Evolutionary conservation across 2,113 vertebrate species (phyloP), one percentile per base, ranked within the genome.

Genomic region (Ancistrus triradiatus): DNA sequence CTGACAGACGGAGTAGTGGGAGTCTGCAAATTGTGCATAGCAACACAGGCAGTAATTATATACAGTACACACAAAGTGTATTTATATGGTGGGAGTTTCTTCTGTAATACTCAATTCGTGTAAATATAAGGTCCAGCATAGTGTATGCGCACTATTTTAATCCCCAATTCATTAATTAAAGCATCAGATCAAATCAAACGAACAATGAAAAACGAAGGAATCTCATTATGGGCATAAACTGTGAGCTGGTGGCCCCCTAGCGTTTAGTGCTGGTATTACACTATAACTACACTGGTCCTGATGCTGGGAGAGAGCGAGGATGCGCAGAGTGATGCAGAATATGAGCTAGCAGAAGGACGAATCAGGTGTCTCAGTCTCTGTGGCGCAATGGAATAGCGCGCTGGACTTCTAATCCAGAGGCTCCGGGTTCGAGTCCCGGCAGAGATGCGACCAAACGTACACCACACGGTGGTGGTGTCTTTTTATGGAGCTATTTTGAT

Each of bases 351-450:
- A 75, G 70, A 77, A 77, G 70, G 71, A 63, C 13, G 9, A 13
- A 47, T 24, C 22, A n/a, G 9, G 64, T 69, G 74, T 59, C 77
- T 72, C 62, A 46, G 87, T 88, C 95, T 98, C 95, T 98, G 95
- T 98, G 95, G 95, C 95, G 94, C 95, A 98, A 98, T 98, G 95
- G 95, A 97, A 94, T 94, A 98, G 95, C 94, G 95, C 95, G 94
- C 95, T 98, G 95, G 95, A 98, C 95, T 98, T 98, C 95, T 98
- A 98, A 98, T 98, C 95, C 95, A 98, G 95, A 98, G 95, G 95
- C 95, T 98, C 95, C 94, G 95, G 95, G 95, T 98, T 98, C 95
- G 95, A 98, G 94, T 98, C 95, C 95, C 95, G 95, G 95, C 95
- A 98, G 95, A 98, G 95, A 98, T 98, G 95, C 68, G 78, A 78